Conservation (phyloP, 2,888 invertebrate species). For the Venusia cambrica region DNA sequence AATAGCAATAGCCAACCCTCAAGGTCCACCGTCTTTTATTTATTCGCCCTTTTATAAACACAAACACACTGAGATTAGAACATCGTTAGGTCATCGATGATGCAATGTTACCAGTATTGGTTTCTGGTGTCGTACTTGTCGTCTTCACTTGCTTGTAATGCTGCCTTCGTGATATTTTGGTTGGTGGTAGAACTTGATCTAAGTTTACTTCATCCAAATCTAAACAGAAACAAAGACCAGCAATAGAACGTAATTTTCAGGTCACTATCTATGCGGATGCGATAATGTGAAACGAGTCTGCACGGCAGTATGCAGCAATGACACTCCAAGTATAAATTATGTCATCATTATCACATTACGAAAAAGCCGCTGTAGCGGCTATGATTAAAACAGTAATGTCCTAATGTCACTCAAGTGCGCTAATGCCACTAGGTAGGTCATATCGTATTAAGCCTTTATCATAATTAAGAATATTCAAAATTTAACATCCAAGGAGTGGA, state of each 20-base stretch:
- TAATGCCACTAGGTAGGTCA: too few relatives aligned
- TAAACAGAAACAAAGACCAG: slow-evolving; percentile 26
- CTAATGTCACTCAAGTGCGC: too few relatives aligned
- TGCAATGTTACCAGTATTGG: too few relatives aligned
- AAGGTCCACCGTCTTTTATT: slow-evolving; percentile 25
- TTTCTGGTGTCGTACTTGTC: too few relatives aligned
- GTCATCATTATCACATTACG: too few relatives aligned
- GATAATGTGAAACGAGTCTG: slow-evolving; percentile 53
- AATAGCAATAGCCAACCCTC: slow-evolving; percentile 24
- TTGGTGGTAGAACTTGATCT: slow-evolving; percentile 17
- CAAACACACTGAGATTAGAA: slow-evolving; percentile 25
- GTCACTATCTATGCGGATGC: slow-evolving; percentile 53
- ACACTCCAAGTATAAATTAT: slow-evolving; percentile 4
- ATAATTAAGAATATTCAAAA: too few relatives aligned
- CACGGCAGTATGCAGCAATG: slow-evolving; percentile 1
- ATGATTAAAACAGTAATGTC: too few relatives aligned
- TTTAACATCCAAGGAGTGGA: too few relatives aligned
- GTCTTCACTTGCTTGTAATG: too few relatives aligned
- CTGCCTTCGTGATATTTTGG: too few relatives aligned
- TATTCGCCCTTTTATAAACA: slow-evolving; percentile 25
- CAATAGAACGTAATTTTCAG: slow-evolving; percentile 35
- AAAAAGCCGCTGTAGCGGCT: too few relatives aligned
- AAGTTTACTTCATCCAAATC: slow-evolving; percentile 28
- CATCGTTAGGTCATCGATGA: slow-evolving; percentile 33
- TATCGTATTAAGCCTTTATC: too few relatives aligned